These are phyloP conservation scores for Drosophila melanosoma DNA, from an alignment of 2,888 invertebrate genomes.

Conservation along the genomic window DNA sequence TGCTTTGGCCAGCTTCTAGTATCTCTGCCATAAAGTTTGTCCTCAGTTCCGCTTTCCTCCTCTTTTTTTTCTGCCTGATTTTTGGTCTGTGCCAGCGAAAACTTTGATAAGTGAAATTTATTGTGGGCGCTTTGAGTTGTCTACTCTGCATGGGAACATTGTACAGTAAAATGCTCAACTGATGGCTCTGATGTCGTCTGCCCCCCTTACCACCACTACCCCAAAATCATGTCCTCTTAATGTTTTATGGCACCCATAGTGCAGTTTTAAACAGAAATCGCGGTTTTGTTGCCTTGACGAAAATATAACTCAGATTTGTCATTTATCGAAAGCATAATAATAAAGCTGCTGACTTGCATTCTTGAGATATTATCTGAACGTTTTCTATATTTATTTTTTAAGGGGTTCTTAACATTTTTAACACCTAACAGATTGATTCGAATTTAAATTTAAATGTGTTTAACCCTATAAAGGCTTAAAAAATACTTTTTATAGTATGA, in stretches of 20 bases:
- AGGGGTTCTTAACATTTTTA: neutral
- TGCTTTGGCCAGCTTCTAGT: conserved; percentile 59
- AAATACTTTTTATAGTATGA: no score
- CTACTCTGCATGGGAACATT: conserved; percentile 35
- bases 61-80: conserved; percentile 48
- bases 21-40: conserved; percentile 73
- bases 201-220: neutral
- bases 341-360: conserved; percentile 5
- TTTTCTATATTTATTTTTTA: neutral
- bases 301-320: conserved; percentile 29
- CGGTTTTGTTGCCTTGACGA: conserved; percentile 22
- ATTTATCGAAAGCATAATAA: conserved; percentile 24
- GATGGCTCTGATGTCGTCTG: conserved; percentile 44
- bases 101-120: conserved; percentile 79
- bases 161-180: conserved; percentile 57
- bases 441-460: neutral
- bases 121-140: conserved; percentile 70
- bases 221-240: conserved; percentile 11
- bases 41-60: conserved; percentile 35
- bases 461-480: no score
- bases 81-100: conserved; percentile 61
- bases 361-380: neutral
- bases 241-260: conserved; percentile 57
- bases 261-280: conserved; percentile 50
- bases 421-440: neutral